Percentiles rank a stretch among this genome's conserved stretches.
These are phyloP conservation scores for Matsumurasca onukii DNA, from an alignment of 1,140 invertebrate species.

Conservation along the genomic window DNA sequence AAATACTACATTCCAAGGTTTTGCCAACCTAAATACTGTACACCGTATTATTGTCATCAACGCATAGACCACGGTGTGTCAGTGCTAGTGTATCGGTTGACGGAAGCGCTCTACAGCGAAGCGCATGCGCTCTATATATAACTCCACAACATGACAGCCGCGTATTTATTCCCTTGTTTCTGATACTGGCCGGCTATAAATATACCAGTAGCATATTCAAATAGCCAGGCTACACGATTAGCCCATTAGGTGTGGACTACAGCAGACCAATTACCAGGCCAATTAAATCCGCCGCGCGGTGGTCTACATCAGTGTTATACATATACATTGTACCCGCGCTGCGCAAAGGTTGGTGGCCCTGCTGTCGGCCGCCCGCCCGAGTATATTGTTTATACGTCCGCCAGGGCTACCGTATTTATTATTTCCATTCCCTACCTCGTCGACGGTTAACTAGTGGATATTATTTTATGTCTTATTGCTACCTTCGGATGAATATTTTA, in stretches of 20 bases:
- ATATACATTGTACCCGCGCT: slow-evolving; percentile 26
- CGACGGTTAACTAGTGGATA: background rate
- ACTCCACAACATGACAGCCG: background rate
- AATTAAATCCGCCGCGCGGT: slow-evolving; percentile 26
- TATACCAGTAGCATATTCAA: slow-evolving; percentile 29
- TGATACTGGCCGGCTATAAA: slow-evolving; percentile 18
- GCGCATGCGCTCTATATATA: slow-evolving; percentile 15
- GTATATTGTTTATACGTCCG: slow-evolving; percentile 22
- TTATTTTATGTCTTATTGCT: slow-evolving; percentile 12
- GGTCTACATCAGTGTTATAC: slow-evolving; percentile 27
- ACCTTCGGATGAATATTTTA: background rate
- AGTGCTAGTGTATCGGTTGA: too few species aligned
- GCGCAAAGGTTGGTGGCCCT: background rate
- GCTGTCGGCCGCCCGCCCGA: background rate
- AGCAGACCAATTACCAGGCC: slow-evolving; percentile 27
- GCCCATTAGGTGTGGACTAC: slow-evolving; percentile 30
- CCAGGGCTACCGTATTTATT: slow-evolving; percentile 20
- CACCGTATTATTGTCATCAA: too few species aligned
- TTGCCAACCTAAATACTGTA: too few species aligned
- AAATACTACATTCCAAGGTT: too few species aligned
- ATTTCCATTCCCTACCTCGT: background rate
- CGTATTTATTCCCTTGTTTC: background rate
- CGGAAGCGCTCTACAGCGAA: too few species aligned
- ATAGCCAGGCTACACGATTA: slow-evolving; percentile 27
- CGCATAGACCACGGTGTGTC: too few species aligned